Evolutionary conservation across 2,113 vertebrate genomes (phyloP).

Genomic region (Malurus alboscapulatus): DNA sequence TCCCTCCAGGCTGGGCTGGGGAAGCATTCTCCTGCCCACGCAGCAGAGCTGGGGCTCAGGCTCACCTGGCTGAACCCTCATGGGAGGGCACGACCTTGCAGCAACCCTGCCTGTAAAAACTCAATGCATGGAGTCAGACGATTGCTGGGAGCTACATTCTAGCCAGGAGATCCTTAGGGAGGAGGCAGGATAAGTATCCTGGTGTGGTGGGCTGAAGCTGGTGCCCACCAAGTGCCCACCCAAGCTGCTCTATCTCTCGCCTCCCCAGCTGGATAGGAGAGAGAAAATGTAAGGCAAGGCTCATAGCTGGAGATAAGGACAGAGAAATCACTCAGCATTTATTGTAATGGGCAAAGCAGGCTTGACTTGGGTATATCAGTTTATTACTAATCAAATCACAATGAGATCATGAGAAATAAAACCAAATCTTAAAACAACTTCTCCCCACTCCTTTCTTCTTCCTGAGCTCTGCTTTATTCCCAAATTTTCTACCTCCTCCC

Average conservation of each 20-base stretch:
- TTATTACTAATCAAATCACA: neutral
- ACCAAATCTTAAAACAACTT: neutral
- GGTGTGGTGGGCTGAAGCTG: fast-evolving
- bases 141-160: neutral
- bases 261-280: neutral
- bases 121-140: neutral
- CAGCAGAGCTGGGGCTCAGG: neutral
- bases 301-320: neutral
- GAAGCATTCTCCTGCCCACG: neutral
- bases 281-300: neutral
- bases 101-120: neutral
- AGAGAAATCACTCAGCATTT: neutral
- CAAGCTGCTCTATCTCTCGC: neutral
- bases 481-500: neutral
- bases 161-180: neutral
- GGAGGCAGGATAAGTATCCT: neutral
- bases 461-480: neutral
- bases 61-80: neutral
- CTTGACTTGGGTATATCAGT: neutral
- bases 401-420: neutral
- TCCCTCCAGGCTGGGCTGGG: neutral
- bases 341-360: neutral
- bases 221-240: neutral
- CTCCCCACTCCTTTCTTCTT: neutral
- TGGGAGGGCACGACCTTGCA: neutral